Base-by-base conservation (phyloP, 2,797 vertebrate species). In the Tapera naevia region DNA sequence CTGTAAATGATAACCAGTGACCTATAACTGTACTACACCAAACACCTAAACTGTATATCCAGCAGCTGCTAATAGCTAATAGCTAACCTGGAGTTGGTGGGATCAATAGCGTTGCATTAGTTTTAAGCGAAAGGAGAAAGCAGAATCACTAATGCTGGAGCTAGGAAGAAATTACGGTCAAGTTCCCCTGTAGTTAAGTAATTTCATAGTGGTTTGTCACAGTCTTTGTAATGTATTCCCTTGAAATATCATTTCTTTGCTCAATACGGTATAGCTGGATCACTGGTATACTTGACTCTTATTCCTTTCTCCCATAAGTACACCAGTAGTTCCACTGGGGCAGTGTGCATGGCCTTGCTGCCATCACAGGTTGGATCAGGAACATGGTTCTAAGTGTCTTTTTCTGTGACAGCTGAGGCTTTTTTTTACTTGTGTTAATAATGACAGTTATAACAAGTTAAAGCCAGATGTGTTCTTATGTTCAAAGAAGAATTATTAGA, bases 261-360 rank as follows among this genome's bases (percentile, higher is more conserved):
- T 69, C 78, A 27, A 41, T 17, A 27, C 1, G 24, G 53, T 54
- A 8, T 0, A 54, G 50, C 28, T 33, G 33, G 14, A 30, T 30
- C 50, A 7, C 22, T 16, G 32, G 4, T 10, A 7, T 19, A 39
- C 8, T 58, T 1, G 0, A 2, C 2, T 45, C 2, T 17, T 70
- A 25, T 3, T 57, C 33, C 27, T 18, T 7, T 10, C 46, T 15
- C 25, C 53, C 3, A 0, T 18, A 35, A 24, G 2, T 1, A 14
- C 65, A 18, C 1, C 41, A 57, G 72, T 27, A 78, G 51, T 17
- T 25, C 7, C 57, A 7, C 33, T 15, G 17, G 3, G 28, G 5
- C 72, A 60, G 25, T 17, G 21, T 27, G 18, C 10, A 14, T 0
- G 7, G 18, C 17, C 45, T n/a, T 80, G 32, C 8, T 23, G 57